These are phyloP conservation scores for Macquaria ambigua DNA, from an alignment of 2,113 vertebrate genomes.

Conservation along the genomic window DNA sequence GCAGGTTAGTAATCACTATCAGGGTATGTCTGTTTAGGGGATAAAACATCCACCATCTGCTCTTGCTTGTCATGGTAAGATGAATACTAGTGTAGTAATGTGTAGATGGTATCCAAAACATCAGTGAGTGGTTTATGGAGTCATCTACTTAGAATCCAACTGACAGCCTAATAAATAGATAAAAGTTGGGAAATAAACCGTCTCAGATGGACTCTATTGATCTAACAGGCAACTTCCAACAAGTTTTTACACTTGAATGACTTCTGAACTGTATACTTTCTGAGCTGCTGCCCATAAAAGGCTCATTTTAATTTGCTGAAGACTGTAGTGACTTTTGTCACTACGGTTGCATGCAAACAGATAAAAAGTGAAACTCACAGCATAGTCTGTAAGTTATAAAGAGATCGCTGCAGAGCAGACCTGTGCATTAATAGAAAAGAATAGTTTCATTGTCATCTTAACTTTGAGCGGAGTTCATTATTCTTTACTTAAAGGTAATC, in stretches of 20 bases:
- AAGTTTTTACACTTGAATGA: constrained; percentile 13
- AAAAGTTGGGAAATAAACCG: constrained; percentile 43
- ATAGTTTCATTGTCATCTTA: constrained; percentile 72
- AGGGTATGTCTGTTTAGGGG: constrained; percentile 60
- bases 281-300: background rate
- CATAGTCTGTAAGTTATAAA: background rate
- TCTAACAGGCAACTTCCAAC: constrained; percentile 31
- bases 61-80: constrained; percentile 58
- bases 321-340: background rate
- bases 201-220: constrained; percentile 28
- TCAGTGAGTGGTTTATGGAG: constrained; percentile 55
- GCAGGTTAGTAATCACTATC: constrained; percentile 48
- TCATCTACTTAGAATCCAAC: constrained; percentile 45
- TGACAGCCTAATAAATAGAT: constrained; percentile 48
- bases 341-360: constrained; percentile 12
- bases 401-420: background rate
- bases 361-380: constrained; percentile 22
- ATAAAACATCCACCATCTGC: constrained; percentile 68
- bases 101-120: constrained; percentile 69
- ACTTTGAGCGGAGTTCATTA: constrained; percentile 74
- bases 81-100: constrained; percentile 54
- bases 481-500: constrained; percentile 84
- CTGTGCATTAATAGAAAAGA: constrained; percentile 64
- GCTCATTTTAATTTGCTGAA: constrained; percentile 2
- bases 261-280: constrained; percentile 4